Conservation (phyloP, 2,888 invertebrate species). For the Sisyra terminalis region DNA sequence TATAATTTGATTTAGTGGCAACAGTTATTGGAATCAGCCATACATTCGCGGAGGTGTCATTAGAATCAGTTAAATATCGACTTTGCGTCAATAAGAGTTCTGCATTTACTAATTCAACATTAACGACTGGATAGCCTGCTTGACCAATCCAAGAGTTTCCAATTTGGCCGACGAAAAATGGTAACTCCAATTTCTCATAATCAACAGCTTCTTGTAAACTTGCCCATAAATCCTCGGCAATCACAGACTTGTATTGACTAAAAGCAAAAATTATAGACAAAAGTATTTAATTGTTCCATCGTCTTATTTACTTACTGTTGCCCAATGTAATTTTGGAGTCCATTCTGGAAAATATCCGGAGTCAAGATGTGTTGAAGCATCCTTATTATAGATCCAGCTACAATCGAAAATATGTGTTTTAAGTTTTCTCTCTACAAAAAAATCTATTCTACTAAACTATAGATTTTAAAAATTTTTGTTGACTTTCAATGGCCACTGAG, state of each 20-base stretch:
- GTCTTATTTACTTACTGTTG: slow-evolving; percentile 26
- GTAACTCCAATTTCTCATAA: background rate
- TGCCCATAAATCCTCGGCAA: slow-evolving; percentile 32
- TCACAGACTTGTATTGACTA: slow-evolving; percentile 27
- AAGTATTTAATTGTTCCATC: background rate
- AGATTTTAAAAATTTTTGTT: too few species aligned
- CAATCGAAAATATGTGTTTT: background rate
- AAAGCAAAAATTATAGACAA: slow-evolving; percentile 13
- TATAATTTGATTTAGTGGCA: slow-evolving; percentile 13
- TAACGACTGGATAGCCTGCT: slow-evolving; percentile 40
- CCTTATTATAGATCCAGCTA: slow-evolving; percentile 27
- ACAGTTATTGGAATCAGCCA: background rate
- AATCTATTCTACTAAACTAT: too few species aligned
- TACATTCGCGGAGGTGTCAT: too few species aligned
- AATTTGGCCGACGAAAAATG: slow-evolving; percentile 26
- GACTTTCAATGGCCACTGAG: too few species aligned
- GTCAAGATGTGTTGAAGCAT: slow-evolving; percentile 51
- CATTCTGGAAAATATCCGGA: slow-evolving; percentile 29
- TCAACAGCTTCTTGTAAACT: slow-evolving; percentile 22
- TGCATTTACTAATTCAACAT: slow-evolving; percentile 27
- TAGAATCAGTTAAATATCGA: slow-evolving; percentile 29
- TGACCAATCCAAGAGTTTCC: slow-evolving; percentile 44
- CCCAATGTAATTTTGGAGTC: slow-evolving; percentile 36
- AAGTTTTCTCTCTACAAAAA: too few species aligned
- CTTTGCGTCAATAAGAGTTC: slow-evolving; percentile 46